Base-by-base conservation (phyloP, 2,113 vertebrate species). In the Chroicocephalus ridibundus region DNA sequence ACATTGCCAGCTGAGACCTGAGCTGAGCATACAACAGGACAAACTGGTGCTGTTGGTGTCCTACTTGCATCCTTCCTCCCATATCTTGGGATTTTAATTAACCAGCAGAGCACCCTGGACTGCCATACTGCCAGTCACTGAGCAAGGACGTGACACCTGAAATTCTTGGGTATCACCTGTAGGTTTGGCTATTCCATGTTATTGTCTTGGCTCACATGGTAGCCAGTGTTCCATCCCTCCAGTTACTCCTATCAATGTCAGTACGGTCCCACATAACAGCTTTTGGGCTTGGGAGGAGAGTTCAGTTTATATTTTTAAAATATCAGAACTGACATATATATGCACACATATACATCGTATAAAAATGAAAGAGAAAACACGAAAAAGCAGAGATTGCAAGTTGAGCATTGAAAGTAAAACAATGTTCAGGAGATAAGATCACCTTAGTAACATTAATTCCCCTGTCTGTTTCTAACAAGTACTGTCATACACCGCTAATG, bases 181-280 rank as follows among this genome's bases (percentile, higher is more conserved):
- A 44, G 29, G 8, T 47, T 82, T 82, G 40, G 16, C 46, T 70
- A 6, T 34, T 70, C 47, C 20, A 5, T 27, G 2, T 61, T 82
- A 9, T 42, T 78, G 21, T 65, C 7, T 24, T 79, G 20, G 10
- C 20, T 79, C 5, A 57, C 4, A 4, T 8, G 11, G 32, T 25
- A 69, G 29, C 40, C 10, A 5, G 0, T 2, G 2, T 71, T 71
- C 46, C 42, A 82, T 13, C n/a, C 31, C 20, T 66, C 9, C 18
- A 31, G 24, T 34, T 75, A 27, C 36, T 16, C 7, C 2, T 51
- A 13, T 61, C 9, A 27, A 0, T 70, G 15, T 51, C 51, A 26
- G 8, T 10, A 17, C 66, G n/a, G 29, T 82, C 47, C 22, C 2
- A 1, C 1, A 1, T 16, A 32, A 26, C 0, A 3, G 20, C 2